These are phyloP conservation scores for Embidobia sp. DNA, from an alignment of 2,888 invertebrate species.

Conservation along the genomic window DNA sequence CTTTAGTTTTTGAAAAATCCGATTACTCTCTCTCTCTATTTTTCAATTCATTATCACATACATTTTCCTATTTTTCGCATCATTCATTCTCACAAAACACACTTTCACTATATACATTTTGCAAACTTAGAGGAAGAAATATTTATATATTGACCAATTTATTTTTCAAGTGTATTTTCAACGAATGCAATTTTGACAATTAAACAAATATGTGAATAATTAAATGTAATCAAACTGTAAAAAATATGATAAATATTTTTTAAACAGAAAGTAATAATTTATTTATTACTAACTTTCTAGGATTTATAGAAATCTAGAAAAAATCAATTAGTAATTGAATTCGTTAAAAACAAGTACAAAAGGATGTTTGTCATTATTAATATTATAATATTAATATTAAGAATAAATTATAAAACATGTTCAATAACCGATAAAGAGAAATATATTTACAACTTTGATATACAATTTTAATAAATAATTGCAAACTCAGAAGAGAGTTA, in stretches of 20 bases:
- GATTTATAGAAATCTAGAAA: too few relatives aligned
- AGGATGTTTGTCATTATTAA: too few relatives aligned
- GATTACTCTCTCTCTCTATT: conserved; percentile 48
- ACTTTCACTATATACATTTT: conserved; percentile 66
- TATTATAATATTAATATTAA: too few relatives aligned
- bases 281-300: too few relatives aligned
- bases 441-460: conserved; percentile 14
- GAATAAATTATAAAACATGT: too few relatives aligned
- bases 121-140: conserved; percentile 63
- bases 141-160: conserved; percentile 7
- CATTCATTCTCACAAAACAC: conserved; percentile 21
- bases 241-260: too few relatives aligned
- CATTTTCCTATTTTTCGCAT: conserved; percentile 23
- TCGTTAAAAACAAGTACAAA: too few relatives aligned
- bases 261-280: too few relatives aligned
- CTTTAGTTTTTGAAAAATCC: conserved; percentile 26
- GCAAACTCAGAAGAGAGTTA: not conserved
- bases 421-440: too few relatives aligned
- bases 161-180: conserved; percentile 18
- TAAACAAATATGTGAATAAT: too few relatives aligned
- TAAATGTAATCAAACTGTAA: too few relatives aligned
- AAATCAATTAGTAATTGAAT: too few relatives aligned
- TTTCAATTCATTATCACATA: conserved; percentile 30
- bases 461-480: conserved; percentile 15
- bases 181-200: conserved; percentile 26